Evolutionary conservation across 2,113 vertebrate genomes (phyloP), one percentile per base, ranked within the genome.

Genomic region (Echinops telfairi): DNA sequence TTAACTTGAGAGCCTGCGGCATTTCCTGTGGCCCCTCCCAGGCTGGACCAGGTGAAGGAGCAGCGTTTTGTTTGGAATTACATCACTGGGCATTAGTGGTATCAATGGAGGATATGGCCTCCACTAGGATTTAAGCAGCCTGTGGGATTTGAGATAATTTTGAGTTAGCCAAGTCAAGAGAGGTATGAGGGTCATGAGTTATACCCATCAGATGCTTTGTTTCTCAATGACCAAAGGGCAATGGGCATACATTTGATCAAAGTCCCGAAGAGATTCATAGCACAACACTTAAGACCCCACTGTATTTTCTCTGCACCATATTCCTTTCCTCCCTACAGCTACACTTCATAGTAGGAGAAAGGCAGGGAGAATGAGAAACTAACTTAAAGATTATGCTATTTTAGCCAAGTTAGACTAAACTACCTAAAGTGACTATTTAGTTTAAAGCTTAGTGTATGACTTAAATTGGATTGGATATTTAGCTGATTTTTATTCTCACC

Each of bases 381-480:
- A 7, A 70, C 15, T 22, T 77, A 81, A 31, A 93, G 23, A 88
- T 29, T 58, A 62, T 85, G 29, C 4, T 84, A 36, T 78, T 88
- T 91, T 53, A 88, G 25, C 60, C 15, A 86, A 31, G n/a, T 71
- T 71, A 71, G 62, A 86, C 7, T 64, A 81, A 85, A 88, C 3
- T 81, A 58, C 22, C 38, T 88, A 70, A 84, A 87, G 17, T 80
- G 84, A 81, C 25, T n/a, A 6, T 36, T 43, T 77, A 77, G 23
- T 43, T 17, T 53, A 53, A 7, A 53, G 47, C 47, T 53, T 9
- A 53, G 47, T 7, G 9, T 6, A 62, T 33, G 16, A 6, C 78
- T 62, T 80, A 81, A 89, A 86, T 3, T 86, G 60, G 27, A 90
- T 92, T 82, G 11, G 3, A 66, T 29, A 88, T 85, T 57, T 77